A percentile compares a stretch with the other conserved stretches of the same genome.
phyloP scores from a whole-genome alignment of 1,140 invertebrate genomes.

The Cyphomyrmex costatus region DNA sequence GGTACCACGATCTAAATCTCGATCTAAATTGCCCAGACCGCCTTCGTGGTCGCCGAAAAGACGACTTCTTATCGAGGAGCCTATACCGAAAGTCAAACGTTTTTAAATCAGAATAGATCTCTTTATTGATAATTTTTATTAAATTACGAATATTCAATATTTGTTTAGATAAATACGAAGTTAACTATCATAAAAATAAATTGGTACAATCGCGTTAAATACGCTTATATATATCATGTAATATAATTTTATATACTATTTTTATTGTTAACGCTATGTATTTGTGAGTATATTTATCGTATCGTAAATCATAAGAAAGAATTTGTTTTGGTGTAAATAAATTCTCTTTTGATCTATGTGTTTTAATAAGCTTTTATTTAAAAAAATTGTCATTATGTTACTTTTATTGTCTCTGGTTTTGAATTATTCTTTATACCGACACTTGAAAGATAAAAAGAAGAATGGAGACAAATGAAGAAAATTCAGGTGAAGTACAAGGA shows the following conservation, averaged over 20 bases:
- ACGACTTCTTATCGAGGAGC: conserved; percentile 74
- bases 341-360: background rate
- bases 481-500: background rate
- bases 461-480: background rate
- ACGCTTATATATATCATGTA: background rate
- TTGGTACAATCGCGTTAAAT: background rate
- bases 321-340: background rate
- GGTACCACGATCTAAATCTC: conserved; percentile 62
- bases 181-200: background rate
- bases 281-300: background rate
- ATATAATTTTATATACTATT: conserved; percentile 10
- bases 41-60: conserved; percentile 72
- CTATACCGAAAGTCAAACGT: conserved; percentile 74
- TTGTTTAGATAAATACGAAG: background rate
- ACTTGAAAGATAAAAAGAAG: background rate
- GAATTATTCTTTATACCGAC: background rate
- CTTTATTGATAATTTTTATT: background rate
- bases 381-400: background rate
- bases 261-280: background rate
- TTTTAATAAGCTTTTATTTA: background rate
- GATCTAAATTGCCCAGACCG: conserved; percentile 70
- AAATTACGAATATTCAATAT: background rate
- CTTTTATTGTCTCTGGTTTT: background rate
- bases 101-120: background rate
- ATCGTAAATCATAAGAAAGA: background rate